Conservation (phyloP, 2,888 invertebrate genomes). For the Cataglyphis altisquamis region DNA sequence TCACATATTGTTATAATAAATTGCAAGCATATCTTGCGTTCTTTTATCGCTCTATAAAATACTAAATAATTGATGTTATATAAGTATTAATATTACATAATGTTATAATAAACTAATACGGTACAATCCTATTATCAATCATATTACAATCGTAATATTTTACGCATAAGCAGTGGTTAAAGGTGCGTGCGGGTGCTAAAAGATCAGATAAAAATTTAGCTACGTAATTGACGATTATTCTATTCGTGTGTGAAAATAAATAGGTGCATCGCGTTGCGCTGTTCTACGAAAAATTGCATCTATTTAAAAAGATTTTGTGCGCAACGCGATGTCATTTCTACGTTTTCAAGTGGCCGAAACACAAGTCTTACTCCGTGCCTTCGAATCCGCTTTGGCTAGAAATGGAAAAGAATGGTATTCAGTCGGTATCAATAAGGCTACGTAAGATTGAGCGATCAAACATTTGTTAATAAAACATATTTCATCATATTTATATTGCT, state of each 20-base stretch:
- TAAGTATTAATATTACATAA: background rate
- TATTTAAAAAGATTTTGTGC: background rate
- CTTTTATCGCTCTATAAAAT: slow-evolving; percentile 12
- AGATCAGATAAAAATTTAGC: slow-evolving; percentile 15
- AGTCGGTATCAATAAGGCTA: slow-evolving; percentile 19
- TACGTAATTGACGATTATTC: slow-evolving; percentile 2
- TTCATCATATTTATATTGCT: background rate
- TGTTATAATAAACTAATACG: background rate
- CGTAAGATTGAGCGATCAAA: background rate
- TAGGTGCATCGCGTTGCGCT: slow-evolving; percentile 17
- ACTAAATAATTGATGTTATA: slow-evolving; percentile 1
- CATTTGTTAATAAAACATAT: background rate
- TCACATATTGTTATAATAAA: background rate
- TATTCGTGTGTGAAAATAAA: slow-evolving; percentile 35
- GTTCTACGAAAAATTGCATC: background rate
- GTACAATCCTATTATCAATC: slow-evolving; percentile 32
- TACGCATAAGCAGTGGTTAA: slow-evolving; percentile 55
- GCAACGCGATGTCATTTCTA: slow-evolving; percentile 65
- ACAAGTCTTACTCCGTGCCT: slow-evolving; percentile 82
- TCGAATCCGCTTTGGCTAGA: slow-evolving; percentile 85
- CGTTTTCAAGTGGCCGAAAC: slow-evolving; percentile 66
- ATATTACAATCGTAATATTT: slow-evolving; percentile 18
- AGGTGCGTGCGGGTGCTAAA: slow-evolving; percentile 63
- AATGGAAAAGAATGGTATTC: slow-evolving; percentile 68
- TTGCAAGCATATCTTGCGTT: slow-evolving; percentile 24